Evolutionary conservation across 2,113 vertebrate genomes (phyloP).

Genomic region (Callochromis pleurospilus): DNA sequence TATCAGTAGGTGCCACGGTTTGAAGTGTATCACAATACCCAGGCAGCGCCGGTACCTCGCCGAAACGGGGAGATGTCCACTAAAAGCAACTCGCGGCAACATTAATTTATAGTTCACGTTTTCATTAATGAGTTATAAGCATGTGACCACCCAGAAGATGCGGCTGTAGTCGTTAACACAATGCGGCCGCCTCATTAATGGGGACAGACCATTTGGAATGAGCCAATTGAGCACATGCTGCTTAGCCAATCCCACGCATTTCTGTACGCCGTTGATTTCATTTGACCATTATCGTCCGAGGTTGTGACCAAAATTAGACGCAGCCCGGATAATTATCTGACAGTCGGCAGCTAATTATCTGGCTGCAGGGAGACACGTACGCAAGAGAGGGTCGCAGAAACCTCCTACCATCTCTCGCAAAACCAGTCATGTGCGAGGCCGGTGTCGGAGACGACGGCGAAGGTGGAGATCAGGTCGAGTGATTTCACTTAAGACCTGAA

Average conservation of each 20-base stretch:
- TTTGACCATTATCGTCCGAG: conserved; percentile 64
- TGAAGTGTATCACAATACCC: background rate
- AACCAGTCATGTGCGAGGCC: conserved; percentile 6
- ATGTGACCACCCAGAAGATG: conserved; percentile 4
- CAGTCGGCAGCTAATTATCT: conserved; percentile 66
- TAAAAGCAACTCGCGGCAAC: background rate
- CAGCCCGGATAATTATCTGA: conserved; percentile 64
- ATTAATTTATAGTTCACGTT: background rate
- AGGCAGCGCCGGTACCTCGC: background rate
- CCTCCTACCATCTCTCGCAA: background rate
- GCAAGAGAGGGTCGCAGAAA: background rate
- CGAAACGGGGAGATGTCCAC: background rate
- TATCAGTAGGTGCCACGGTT: background rate
- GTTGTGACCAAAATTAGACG: conserved; percentile 68
- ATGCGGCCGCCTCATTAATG: conserved; percentile 29
- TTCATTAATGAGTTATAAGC: conserved; percentile 3
- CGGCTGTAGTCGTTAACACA: conserved; percentile 15
- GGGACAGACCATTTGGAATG: conserved; percentile 32
- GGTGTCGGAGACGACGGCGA: background rate
- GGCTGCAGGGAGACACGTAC: conserved; percentile 9
- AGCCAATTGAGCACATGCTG: conserved; percentile 53
- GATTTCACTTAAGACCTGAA: conserved; percentile 33
- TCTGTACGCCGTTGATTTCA: conserved; percentile 58
- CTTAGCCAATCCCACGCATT: conserved; percentile 54
- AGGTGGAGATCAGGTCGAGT: conserved; percentile 10